Percentiles rank a stretch among this genome's conserved stretches.
Evolutionary conservation across 2,888 invertebrate species (phyloP).

Genomic region (Lampropteryx suffumata): DNA sequence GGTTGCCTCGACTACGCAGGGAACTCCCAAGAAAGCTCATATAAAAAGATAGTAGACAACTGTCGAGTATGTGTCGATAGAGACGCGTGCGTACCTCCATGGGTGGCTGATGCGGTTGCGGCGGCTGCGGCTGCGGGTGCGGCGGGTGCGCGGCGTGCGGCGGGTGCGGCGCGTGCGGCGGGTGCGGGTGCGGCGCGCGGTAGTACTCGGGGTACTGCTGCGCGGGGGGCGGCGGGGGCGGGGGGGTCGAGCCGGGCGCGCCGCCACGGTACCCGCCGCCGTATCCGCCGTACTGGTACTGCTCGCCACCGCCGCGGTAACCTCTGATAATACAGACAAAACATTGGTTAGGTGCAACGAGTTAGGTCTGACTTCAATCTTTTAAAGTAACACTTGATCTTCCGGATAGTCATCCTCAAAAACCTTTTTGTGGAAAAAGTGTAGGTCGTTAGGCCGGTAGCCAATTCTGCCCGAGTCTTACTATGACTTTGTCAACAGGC

Average conservation of each 20-base stretch:
- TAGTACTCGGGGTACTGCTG: slow-evolving; percentile 69
- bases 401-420: too few relatives aligned
- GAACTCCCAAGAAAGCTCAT: too few relatives aligned
- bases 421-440: too few relatives aligned
- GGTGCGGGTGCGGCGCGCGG: slow-evolving; percentile 63
- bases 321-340: slow-evolving; percentile 46
- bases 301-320: slow-evolving; percentile 57
- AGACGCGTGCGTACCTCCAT: slow-evolving; percentile 14
- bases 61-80: background rate
- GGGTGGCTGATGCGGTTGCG: slow-evolving; percentile 42
- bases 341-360: too few relatives aligned
- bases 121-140: slow-evolving; percentile 42
- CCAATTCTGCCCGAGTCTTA: too few relatives aligned
- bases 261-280: slow-evolving; percentile 65
- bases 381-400: too few relatives aligned
- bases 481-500: too few relatives aligned
- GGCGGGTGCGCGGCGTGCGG: slow-evolving; percentile 42
- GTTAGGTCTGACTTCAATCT: too few relatives aligned
- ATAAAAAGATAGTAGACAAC: too few relatives aligned
- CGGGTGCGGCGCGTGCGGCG: slow-evolving; percentile 47
- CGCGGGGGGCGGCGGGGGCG: slow-evolving; percentile 59
- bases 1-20: too few relatives aligned
- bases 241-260: slow-evolving; percentile 65
- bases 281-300: slow-evolving; percentile 76
- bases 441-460: too few relatives aligned